These are phyloP conservation scores for Tychaedon coryphoeus DNA, from an alignment of 2,113 vertebrate genomes.

Conservation along the genomic window DNA sequence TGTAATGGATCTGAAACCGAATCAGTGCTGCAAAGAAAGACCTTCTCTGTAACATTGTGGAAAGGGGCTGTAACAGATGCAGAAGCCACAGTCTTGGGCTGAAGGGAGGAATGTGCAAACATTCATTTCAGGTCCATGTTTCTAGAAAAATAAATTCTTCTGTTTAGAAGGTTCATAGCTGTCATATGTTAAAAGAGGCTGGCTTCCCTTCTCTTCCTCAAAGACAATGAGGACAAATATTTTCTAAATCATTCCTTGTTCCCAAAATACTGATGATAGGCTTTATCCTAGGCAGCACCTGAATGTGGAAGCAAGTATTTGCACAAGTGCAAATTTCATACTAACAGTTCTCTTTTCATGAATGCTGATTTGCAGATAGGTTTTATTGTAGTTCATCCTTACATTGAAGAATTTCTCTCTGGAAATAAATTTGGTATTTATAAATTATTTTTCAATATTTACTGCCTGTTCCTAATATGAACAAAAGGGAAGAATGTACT, in stretches of 20 bases:
- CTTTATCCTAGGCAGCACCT: not conserved
- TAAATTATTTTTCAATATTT: not conserved
- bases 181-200: not conserved
- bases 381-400: not conserved
- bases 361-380: not conserved
- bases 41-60: not conserved
- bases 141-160: not conserved
- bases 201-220: not conserved
- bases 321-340: not conserved
- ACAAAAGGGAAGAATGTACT: not conserved
- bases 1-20: conserved; percentile 23
- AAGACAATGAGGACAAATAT: not conserved
- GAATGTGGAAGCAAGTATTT: not conserved
- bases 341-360: not conserved
- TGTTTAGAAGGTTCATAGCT: not conserved
- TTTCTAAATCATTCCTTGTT: not conserved
- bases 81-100: not conserved
- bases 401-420: not conserved
- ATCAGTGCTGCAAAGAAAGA: not conserved
- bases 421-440: not conserved
- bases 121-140: not conserved
- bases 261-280: not conserved
- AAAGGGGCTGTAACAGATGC: not conserved
- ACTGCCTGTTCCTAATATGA: not conserved
- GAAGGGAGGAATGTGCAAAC: not conserved